Evolutionary conservation across 2,888 invertebrate species (phyloP), one percentile per base, ranked within the genome.

Genomic region (Sepiola atlantica): DNA sequence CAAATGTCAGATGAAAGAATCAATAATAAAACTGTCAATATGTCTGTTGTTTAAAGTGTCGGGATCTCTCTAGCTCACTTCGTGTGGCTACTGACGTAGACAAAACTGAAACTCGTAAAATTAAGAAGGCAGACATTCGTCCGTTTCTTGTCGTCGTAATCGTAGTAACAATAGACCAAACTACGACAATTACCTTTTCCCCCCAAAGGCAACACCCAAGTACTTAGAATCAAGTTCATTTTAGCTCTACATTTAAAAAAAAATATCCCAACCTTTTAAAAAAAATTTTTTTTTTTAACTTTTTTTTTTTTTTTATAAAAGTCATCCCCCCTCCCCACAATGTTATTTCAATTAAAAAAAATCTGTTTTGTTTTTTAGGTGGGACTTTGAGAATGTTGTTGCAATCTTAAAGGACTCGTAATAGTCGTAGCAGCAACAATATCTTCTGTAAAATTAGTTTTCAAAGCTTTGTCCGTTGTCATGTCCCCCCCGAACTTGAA

Each of bases 31-130:
- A 32, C n/a, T 77, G 77, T n/a, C 16, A 77, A 12, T n/a, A 32
- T n/a, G n/a, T 32, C n/a, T n/a, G n/a, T n/a, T 20, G 16, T 77
- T 77, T 2, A 12, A 77, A 77, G n/a, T 77, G 77, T n/a, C n/a
- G 77, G 77, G 77, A 77, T 77, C 77, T 77, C 77, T 77, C 77
- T 77, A n/a, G 35, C n/a, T 45, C 20, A 54, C 10, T 45, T 92
- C 28, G n/a, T 45, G 93, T 93, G 93, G 93, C 93, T 93, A 93
- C 93, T 93, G 57, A 61, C 55, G 21, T 93, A 93, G 55, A 35
- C 54, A 28, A 93, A 93, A 55, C 35, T 32, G 93, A n/a, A 54
- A 21, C n/a, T 55, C 55, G 18, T 55, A 28, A 28, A 45, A 54
- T 35, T 20, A 77, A 77, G 45, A 45, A 77, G 77, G 77, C 77